Percentiles rank a stretch among this genome's conserved stretches.
Evolutionary conservation across 2,797 vertebrate species (phyloP).

Genomic region (Anas bahamensis): DNA sequence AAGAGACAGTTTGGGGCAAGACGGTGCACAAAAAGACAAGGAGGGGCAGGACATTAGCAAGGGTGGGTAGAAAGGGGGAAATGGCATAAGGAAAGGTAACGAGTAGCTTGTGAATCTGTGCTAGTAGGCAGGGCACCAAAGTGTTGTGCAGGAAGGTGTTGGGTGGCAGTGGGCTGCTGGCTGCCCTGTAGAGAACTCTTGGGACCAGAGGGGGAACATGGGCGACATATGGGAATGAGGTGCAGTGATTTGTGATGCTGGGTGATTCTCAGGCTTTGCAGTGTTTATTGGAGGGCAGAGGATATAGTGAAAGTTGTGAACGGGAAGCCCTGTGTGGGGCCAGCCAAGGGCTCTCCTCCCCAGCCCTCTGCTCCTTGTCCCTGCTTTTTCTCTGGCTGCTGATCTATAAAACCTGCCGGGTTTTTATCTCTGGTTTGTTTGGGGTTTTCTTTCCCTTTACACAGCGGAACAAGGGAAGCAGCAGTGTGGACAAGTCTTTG

Average conservation of each 20-base stretch:
- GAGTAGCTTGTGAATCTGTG: not conserved
- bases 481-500: not conserved
- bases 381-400: conserved; percentile 9
- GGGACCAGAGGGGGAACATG: not conserved
- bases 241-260: not conserved
- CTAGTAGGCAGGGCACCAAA: not conserved
- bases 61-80: not conserved
- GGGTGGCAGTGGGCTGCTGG: not conserved
- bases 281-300: not conserved
- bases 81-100: not conserved
- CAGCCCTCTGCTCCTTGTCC: not conserved
- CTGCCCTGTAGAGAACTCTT: not conserved
- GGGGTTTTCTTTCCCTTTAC: not conserved
- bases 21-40: not conserved
- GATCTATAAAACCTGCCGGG: conserved; percentile 25
- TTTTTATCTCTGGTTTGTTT: conserved; percentile 24
- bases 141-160: not conserved
- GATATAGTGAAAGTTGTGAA: not conserved
- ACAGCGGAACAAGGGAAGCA: not conserved
- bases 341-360: not conserved
- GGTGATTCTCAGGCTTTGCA: not conserved
- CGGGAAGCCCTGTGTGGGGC: not conserved
- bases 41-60: not conserved
- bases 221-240: not conserved
- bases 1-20: not conserved